phyloP scores from a whole-genome alignment of 2,888 invertebrate species.

The Augiades crinisus region DNA sequence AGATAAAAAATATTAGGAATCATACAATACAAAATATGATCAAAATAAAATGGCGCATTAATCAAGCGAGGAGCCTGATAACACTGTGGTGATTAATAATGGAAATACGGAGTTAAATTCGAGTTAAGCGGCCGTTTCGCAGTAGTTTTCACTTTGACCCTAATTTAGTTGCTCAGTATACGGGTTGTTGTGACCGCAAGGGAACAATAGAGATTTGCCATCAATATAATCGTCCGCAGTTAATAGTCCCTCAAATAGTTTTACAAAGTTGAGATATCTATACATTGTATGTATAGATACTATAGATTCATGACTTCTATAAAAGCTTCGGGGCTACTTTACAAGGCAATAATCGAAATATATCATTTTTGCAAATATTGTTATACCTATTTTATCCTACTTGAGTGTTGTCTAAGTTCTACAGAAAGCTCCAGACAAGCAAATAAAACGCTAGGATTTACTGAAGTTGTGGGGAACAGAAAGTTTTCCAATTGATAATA shows the following conservation, averaged over 20 bases:
- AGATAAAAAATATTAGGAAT: neutral
- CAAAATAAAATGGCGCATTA: conserved; percentile 17
- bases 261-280: neutral
- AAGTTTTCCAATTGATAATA: conserved; percentile 78
- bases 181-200: conserved; percentile 24
- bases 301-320: no score
- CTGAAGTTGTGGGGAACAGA: conserved; percentile 60
- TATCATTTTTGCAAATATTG: no score
- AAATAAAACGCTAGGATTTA: conserved; percentile 67
- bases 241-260: conserved; percentile 5
- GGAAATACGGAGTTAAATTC: conserved; percentile 35
- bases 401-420: conserved; percentile 13
- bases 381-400: neutral
- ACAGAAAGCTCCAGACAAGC: conserved; percentile 15
- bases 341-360: no score
- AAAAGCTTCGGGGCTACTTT: no score
- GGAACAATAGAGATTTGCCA: conserved; percentile 26
- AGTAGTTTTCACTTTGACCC: conserved; percentile 34
- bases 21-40: conserved; percentile 12
- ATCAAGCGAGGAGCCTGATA: conserved; percentile 19
- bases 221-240: conserved; percentile 18
- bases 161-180: conserved; percentile 28
- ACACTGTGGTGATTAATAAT: conserved; percentile 35
- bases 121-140: conserved; percentile 31
- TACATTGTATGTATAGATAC: no score